Evolutionary conservation across 92 coral and sea anemone genomes (phyloP).

Genomic region (Umimayanthus chanpuru): DNA sequence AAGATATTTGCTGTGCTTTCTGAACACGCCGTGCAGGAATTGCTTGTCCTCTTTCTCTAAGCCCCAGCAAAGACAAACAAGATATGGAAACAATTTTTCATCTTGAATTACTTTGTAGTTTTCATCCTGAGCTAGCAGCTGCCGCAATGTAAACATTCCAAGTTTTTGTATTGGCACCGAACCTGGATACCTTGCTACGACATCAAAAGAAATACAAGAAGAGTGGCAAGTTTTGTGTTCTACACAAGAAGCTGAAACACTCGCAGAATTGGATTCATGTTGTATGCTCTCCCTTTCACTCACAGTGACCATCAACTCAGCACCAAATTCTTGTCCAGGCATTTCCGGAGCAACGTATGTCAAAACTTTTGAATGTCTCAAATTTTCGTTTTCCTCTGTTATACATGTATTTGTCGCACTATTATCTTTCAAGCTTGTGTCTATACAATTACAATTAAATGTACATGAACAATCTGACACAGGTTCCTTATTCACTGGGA

Average conservation of each 20-base stretch:
- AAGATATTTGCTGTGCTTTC: not conserved
- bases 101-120: constrained; percentile 4
- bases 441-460: not conserved
- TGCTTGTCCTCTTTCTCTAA: constrained; percentile 5
- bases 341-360: not conserved
- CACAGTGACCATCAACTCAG: not conserved
- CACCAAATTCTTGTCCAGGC: not conserved
- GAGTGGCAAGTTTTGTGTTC: not conserved
- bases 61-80: constrained; percentile 10
- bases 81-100: constrained; percentile 26
- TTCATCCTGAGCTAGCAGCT: constrained; percentile 20
- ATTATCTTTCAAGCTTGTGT: not conserved
- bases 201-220: not conserved
- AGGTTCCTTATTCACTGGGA: not conserved
- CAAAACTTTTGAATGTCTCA: not conserved
- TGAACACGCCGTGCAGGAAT: constrained; percentile 4
- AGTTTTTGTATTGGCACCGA: not conserved
- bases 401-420: not conserved
- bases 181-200: constrained; percentile 10
- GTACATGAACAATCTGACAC: not conserved
- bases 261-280: not conserved
- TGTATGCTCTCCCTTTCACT: not conserved
- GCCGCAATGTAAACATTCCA: constrained; percentile 8
- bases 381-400: not conserved
- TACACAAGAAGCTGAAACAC: not conserved